Base-by-base conservation (phyloP, 2,888 invertebrate species). In the Drosophila barbarae region DNA sequence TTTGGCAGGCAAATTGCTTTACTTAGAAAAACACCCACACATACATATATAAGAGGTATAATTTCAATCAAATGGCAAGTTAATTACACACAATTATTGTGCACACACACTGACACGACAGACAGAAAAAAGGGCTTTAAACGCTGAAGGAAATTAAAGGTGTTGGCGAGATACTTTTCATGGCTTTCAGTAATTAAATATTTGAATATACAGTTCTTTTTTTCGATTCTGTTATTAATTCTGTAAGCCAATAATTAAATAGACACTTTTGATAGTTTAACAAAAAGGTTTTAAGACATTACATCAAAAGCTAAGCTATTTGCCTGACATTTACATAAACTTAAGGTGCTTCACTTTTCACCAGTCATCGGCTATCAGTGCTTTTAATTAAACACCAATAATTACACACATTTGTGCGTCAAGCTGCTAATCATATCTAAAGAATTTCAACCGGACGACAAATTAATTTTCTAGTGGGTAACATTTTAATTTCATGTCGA, bases 1-100 rank as follows among this genome's bases (percentile, higher is more conserved):
- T 64, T 65, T 52, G 74, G 69, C 82, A 79, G 68, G 78, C 84
- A 84, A 82, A 84, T 84, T 84, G 78, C 74, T 81, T 63, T 54
- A 69, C 64, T 69, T 67, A 46, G 35, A 59, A 58, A 42, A 21
- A 55, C 41, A 32, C 26, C 47, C 35, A 54, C 12, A 36, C 18
- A 10, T 35, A 41, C 50, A 4, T 51, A 35, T 61, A 46, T 69
- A 58, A 38, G 66, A 60, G 61, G 72, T 84, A 84, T 84, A 84
- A 84, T 79, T 84, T 84, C 84, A 80, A 80, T 84, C 83, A 82
- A 84, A 80, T 82, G 76, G 84, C 83, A 79, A 82, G 69, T 82
- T 79, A 79, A 79, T 84, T 84, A 76, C 84, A 79, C 77, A 76
- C 84, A 79, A 79, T 79, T 79, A 84, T 64, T 66, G 56, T 55